phyloP scores from a whole-genome alignment of 2,797 vertebrate species.

The Eulemur rubriventer region DNA sequence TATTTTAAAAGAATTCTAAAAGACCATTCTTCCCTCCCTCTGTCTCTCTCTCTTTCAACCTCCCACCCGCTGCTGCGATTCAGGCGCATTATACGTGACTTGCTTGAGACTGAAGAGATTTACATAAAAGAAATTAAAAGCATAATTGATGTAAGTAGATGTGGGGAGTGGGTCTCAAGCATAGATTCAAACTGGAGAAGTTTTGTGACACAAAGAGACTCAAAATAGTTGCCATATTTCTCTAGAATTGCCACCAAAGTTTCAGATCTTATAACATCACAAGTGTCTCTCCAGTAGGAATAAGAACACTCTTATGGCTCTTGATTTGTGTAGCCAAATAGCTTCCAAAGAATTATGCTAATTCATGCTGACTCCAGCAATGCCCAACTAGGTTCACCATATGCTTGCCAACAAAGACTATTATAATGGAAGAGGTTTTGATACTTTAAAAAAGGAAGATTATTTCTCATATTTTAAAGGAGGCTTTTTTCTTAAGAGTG shows the following conservation, averaged over 20 bases:
- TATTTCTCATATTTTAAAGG: not conserved
- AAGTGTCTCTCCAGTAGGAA: not conserved
- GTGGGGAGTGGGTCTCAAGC: not conserved
- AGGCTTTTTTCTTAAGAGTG: not conserved
- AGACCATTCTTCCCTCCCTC: not conserved
- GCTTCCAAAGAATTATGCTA: not conserved
- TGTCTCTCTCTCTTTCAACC: not conserved
- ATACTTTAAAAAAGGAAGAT: not conserved
- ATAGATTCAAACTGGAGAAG: not conserved
- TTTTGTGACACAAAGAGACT: not conserved
- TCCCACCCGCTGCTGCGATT: constrained; percentile 57
- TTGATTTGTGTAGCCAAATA: not conserved
- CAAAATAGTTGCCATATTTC: not conserved
- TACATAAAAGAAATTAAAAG: constrained; percentile 97
- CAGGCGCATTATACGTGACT: constrained; percentile 94
- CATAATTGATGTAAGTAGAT: constrained; percentile 93
- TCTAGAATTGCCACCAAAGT: not conserved
- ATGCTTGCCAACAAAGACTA: not conserved
- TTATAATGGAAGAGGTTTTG: not conserved
- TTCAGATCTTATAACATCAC: not conserved
- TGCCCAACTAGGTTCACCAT: not conserved
- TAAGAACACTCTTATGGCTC: not conserved
- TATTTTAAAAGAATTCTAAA: constrained; percentile 34
- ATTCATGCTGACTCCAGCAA: not conserved
- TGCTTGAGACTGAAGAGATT: constrained; percentile 95